These are phyloP conservation scores for Sandelia bainsii DNA, from an alignment of 2,797 vertebrate species.

Conservation along the genomic window DNA sequence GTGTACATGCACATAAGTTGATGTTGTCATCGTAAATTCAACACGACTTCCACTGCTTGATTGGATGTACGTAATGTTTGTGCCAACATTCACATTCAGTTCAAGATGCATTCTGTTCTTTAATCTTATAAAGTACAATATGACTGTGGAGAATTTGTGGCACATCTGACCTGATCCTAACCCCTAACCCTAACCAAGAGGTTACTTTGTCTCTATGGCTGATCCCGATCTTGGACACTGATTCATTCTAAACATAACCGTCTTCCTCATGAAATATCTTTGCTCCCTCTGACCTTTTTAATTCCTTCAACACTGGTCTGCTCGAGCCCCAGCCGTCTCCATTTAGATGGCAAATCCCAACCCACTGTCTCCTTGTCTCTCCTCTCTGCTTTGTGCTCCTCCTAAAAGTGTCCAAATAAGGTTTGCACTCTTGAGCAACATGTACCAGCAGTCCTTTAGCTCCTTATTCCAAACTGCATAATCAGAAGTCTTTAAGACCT, in stretches of 20 bases:
- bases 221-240: neutral
- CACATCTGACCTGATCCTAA: neutral
- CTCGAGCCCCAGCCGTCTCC: neutral
- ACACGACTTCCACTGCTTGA: conserved; percentile 11
- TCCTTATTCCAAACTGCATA: neutral
- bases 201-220: neutral
- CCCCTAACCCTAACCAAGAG: neutral
- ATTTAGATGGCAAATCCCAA: neutral
- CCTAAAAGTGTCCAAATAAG: neutral
- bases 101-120: neutral
- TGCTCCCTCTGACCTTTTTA: neutral
- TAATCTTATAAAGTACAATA: neutral
- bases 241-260: neutral
- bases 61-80: neutral
- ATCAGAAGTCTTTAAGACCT: neutral
- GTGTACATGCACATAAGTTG: conserved; percentile 13
- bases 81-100: neutral
- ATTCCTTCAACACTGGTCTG: neutral
- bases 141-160: too few relatives aligned
- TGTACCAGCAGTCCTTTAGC: neutral
- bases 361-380: neutral
- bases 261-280: neutral
- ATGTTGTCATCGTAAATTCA: conserved; percentile 52
- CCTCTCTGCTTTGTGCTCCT: neutral
- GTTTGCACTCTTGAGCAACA: neutral